Evolutionary conservation across 1,140 invertebrate species (phyloP), one percentile per base, ranked within the genome.

Genomic region (Drosophila persimilis): DNA sequence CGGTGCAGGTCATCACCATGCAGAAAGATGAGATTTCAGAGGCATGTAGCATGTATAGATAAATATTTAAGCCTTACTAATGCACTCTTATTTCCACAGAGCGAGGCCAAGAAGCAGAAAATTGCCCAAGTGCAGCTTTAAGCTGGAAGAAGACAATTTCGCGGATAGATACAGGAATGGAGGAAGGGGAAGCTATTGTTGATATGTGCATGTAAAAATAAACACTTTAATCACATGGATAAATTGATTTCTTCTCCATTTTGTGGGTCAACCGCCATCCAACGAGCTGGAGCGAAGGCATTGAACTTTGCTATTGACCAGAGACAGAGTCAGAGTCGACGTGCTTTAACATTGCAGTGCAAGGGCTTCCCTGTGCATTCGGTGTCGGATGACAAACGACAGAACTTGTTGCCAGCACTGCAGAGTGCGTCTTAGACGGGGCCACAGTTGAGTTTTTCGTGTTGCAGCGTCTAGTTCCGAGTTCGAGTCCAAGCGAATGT

Each of bases 1-100:
- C 90, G 4, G 86, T 91, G 11, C 89, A 90, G 46, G 77, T 90
- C 13, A 85, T 91, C 22, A 90, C 83, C 11, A 60, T 81, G 58
- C 63, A 76, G 20, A 63, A 44, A 9, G 80, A 65, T 6, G 69
- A 51, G 24, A 83, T 75, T 9, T 54, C 48, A 24, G 79, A 78
- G 52, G 79, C 72, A 20, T 26, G 2, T 62, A 39, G 13, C 0
- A 9, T 6, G 39, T 20, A 8, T 20, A 39, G 5, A 55, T 22
- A 26, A 39, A 24, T 51, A 3, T 6, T 20, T 20, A 6, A 24
- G 6, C 13, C 22, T 11, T 44, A 20, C 0, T 44, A 17, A 58
- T 15, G n/a, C 0, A 6, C 24, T 71, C 13, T 24, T n/a, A 17
- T 0, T 20, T 44, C 44, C 61, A 29, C 55, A 89, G 57, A 67